Conservation (phyloP, 1,140 invertebrate genomes). For the Venustaconcha ellipsiformis region DNA sequence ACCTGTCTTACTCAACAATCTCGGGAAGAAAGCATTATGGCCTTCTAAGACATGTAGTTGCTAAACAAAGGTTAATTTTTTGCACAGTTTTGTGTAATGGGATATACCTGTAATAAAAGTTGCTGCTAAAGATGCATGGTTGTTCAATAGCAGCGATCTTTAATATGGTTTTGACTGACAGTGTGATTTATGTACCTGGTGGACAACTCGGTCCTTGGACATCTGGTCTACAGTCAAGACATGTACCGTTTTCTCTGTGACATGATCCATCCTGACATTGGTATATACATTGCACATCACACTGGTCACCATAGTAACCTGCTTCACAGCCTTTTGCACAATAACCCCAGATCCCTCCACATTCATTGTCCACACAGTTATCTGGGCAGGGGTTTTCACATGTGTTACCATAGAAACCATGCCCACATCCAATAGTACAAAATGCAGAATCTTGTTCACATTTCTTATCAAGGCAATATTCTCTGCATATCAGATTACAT, state of each 20-base stretch:
- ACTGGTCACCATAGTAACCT: constrained; percentile 16
- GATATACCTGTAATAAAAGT: no score
- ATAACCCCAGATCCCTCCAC: constrained; percentile 6
- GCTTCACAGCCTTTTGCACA: constrained; percentile 8
- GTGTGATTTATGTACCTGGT: no score
- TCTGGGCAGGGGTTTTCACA: constrained; percentile 19
- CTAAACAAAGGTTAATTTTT: no score
- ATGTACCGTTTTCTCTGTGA: constrained; percentile 6
- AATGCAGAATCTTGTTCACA: constrained; percentile 1
- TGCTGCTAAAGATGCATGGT: no score
- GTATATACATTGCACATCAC: constrained; percentile 5
- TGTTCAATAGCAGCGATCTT: no score
- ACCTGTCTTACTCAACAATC: no score
- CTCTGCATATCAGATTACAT: constrained; percentile 12
- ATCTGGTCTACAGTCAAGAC: constrained; percentile 15
- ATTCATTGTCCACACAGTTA: constrained; percentile 5
- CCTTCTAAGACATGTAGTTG: no score
- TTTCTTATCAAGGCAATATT: constrained; percentile 16
- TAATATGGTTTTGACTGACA: no score
- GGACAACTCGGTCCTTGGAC: no score
- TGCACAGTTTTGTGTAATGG: no score
- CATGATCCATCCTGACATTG: constrained; percentile 24
- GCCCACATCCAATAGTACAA: constrained; percentile 12
- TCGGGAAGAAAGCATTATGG: no score
- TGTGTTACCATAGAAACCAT: constrained; percentile 13